These are phyloP conservation scores for Glandiceps talaboti DNA, from an alignment of 53 echinoderm and acorn worm species.

Conservation along the genomic window DNA sequence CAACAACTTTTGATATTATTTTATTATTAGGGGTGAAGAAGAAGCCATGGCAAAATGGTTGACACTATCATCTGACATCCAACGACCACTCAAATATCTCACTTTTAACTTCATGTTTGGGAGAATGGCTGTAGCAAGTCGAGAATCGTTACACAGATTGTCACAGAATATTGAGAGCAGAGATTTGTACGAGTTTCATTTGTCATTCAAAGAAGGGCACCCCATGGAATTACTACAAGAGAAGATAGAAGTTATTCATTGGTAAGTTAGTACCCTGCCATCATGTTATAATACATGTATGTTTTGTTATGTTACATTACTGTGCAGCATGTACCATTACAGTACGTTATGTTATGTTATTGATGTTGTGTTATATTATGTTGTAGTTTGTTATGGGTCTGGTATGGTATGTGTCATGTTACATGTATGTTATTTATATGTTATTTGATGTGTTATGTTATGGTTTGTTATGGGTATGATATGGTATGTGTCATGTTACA, in stretches of 20 bases:
- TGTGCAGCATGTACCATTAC: no score
- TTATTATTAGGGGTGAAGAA: neutral
- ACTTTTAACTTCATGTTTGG: neutral
- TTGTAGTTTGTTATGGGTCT: no score
- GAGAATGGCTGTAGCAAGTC: neutral
- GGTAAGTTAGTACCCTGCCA: slow-evolving; percentile 9
- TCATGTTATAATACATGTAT: no score
- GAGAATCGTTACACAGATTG: neutral
- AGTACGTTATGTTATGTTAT: no score
- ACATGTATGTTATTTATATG: no score
- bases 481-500: no score
- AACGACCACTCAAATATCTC: slow-evolving; percentile 9
- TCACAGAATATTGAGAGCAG: neutral
- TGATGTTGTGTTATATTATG: no score
- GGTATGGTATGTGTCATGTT: no score
- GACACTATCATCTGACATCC: slow-evolving; percentile 1
- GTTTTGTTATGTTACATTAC: no score
- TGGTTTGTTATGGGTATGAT: no score
- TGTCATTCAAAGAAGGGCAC: neutral
- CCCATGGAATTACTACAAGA: neutral
- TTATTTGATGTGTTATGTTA: no score
- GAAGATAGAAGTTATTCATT: slow-evolving; percentile 10
- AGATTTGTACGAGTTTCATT: slow-evolving; percentile 1
- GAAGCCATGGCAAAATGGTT: slow-evolving; percentile 1
- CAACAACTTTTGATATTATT: neutral